Base-by-base conservation (phyloP, 2,797 vertebrate genomes). In the Sparus aurata region DNA sequence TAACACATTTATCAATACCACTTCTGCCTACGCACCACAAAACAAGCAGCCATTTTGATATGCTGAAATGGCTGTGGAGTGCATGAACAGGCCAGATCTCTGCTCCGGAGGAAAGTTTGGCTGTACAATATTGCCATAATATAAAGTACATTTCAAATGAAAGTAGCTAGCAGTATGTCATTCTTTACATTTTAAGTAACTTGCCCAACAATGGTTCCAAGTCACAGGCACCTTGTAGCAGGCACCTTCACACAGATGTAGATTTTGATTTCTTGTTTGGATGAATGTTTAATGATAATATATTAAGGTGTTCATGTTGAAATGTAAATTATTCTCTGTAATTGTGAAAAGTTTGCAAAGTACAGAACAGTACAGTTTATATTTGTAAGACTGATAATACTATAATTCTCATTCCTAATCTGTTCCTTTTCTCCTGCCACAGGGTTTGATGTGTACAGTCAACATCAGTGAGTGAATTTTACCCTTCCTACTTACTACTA, bases 391-490 rank as follows among this genome's bases (percentile, higher is more conserved):
- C 50, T 65, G 5, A 47, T 59, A 3, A 49, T 13, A 13, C 12
- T 17, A 12, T 1, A 9, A 11, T 18, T 34, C 3, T 41, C 2
- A 25, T 30, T 16, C 46, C 15, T 53, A 13, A 69, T 17, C 15
- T 43, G 27, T 1, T 27, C 2, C 58, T 16, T 43, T 47, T 50
- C 13, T 62, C 71, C 27, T 68, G 30, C 43, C 45, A 11, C 52
- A 94, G 93, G 92, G 80, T 78, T 27, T 95, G 79, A 53, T 0
- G 0, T 95, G 94, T 34, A 25, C 9, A 7, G 77, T 81, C 18
- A 12, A 0, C 0, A 69, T 22, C 12, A 90, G 95, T 95, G 58
- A 93, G 95, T 91, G 5, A 0, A 49, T 20, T 12, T 55, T 23
- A 1, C 20, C 79, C 6, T 30, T 69, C 2, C 4, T 58, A 3